Percentiles rank a stretch among this genome's conserved stretches.
Evolutionary conservation across 2,888 invertebrate species (phyloP).

Genomic region (Melieria picta): DNA sequence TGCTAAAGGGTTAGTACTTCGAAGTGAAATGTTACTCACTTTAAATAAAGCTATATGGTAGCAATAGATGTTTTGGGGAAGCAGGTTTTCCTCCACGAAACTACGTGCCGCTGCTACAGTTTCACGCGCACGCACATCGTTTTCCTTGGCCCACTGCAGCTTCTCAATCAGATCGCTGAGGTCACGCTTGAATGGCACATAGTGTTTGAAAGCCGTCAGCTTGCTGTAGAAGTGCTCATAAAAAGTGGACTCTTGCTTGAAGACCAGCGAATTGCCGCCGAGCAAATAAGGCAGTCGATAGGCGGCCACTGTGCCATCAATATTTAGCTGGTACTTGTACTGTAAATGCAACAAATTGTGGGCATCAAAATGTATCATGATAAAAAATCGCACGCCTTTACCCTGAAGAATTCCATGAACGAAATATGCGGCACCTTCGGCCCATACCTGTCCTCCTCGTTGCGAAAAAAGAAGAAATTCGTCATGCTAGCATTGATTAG

Average conservation of each 20-base stretch:
- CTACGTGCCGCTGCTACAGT: slow-evolving; percentile 76
- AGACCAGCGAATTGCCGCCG: slow-evolving; percentile 85
- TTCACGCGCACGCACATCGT: slow-evolving; percentile 74
- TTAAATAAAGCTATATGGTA: slow-evolving; percentile 81
- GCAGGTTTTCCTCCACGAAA: slow-evolving; percentile 80
- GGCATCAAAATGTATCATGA: no score
- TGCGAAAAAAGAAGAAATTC: slow-evolving; percentile 94
- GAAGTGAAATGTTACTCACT: slow-evolving; percentile 60
- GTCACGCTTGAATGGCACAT: slow-evolving; percentile 82
- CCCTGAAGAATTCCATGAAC: slow-evolving; percentile 94
- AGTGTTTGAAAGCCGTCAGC: slow-evolving; percentile 81
- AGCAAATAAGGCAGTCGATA: slow-evolving; percentile 93
- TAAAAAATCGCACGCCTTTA: slow-evolving; percentile 65
- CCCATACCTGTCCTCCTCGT: slow-evolving; percentile 85
- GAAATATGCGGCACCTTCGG: slow-evolving; percentile 86
- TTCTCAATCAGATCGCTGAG: slow-evolving; percentile 82
- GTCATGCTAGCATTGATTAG: slow-evolving; percentile 92
- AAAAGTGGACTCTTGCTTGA: slow-evolving; percentile 94
- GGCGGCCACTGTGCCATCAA: slow-evolving; percentile 97
- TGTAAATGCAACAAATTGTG: slow-evolving; percentile 62
- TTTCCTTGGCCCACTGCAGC: slow-evolving; percentile 79
- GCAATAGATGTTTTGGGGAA: slow-evolving; percentile 87
- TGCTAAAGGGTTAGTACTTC: neutral
- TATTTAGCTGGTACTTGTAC: slow-evolving; percentile 94
- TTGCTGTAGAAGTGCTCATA: slow-evolving; percentile 93